These are phyloP conservation scores for Choreutis nemorana DNA, from an alignment of 2,888 invertebrate genomes.

Conservation along the genomic window DNA sequence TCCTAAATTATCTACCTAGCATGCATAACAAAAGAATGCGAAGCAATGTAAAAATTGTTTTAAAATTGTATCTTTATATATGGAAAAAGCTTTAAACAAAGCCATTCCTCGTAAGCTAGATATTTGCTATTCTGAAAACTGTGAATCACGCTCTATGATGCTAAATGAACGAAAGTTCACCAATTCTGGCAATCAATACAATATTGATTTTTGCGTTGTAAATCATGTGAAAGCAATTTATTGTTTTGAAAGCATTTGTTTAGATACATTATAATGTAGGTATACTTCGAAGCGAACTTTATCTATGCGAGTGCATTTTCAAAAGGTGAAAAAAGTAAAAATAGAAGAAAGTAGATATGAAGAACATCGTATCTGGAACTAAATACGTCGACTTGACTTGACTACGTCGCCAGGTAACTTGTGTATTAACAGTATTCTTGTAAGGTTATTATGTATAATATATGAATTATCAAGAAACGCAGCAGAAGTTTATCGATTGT, in stretches of 20 bases:
- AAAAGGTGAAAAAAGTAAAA: conserved; percentile 59
- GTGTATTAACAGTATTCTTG: conserved; percentile 63
- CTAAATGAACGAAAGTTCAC: conserved; percentile 44
- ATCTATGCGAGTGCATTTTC: conserved; percentile 61
- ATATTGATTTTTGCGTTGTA: conserved; percentile 37
- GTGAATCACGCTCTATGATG: conserved; percentile 49
- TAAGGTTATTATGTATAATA: conserved; percentile 55
- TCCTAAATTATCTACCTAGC: conserved; percentile 56
- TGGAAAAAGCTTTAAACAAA: conserved; percentile 56
- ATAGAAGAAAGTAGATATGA: conserved; percentile 50
- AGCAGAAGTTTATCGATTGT: conserved; percentile 64
- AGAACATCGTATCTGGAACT: conserved; percentile 51
- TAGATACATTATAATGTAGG: conserved; percentile 34
- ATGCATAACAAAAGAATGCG: conserved; percentile 63
- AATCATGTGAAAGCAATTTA: conserved; percentile 51
- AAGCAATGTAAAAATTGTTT: conserved; percentile 50
- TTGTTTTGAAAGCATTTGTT: conserved; percentile 46
- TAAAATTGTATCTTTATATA: no score
- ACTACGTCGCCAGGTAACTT: conserved; percentile 50
- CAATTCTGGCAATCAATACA: conserved; percentile 25
- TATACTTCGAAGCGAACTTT: conserved; percentile 51
- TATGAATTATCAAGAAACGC: conserved; percentile 62
- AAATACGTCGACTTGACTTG: conserved; percentile 52
- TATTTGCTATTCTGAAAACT: conserved; percentile 41
- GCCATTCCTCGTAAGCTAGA: conserved; percentile 55